phyloP scores from a whole-genome alignment of 2,113 vertebrate species.

The Cisticola juncidis region DNA sequence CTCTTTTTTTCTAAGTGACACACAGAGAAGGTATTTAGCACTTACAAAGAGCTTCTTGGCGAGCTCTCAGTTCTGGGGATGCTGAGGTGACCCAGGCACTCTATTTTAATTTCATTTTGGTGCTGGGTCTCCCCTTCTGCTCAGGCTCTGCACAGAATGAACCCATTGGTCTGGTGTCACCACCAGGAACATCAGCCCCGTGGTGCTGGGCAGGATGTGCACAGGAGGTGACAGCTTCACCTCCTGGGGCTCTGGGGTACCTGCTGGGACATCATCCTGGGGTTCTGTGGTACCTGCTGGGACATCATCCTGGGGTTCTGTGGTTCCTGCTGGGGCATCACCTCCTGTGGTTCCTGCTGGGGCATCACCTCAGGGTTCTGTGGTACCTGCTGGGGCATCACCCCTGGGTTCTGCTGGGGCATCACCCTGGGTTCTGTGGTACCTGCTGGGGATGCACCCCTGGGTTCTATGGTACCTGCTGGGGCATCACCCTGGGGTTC shows the following conservation, averaged over 20 bases:
- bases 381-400: background rate
- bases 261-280: too few relatives aligned
- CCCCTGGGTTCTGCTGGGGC: too few relatives aligned
- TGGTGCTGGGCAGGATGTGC: fast-evolving
- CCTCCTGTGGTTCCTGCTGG: too few relatives aligned
- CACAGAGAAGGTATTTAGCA: conserved; percentile 14
- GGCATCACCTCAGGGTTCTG: too few relatives aligned
- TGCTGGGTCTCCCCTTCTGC: background rate
- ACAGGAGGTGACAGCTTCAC: background rate
- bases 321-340: background rate
- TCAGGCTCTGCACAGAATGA: background rate
- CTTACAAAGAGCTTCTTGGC: background rate
- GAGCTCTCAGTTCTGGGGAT: background rate
- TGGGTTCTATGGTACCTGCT: background rate
- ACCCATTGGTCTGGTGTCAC: fast-evolving
- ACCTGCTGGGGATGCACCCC: background rate
- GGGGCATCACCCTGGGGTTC: background rate
- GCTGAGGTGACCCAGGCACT: background rate
- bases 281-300: background rate
- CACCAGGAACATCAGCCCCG: fast-evolving
- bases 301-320: background rate
- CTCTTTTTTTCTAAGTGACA: conserved; percentile 23
- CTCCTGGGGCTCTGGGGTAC: too few relatives aligned
- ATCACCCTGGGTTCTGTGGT: background rate
- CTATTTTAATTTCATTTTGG: background rate